A percentile compares a stretch with the other conserved stretches of the same genome.
Conservation (phyloP, 2,888 invertebrate species). For the Allacma fusca region DNA sequence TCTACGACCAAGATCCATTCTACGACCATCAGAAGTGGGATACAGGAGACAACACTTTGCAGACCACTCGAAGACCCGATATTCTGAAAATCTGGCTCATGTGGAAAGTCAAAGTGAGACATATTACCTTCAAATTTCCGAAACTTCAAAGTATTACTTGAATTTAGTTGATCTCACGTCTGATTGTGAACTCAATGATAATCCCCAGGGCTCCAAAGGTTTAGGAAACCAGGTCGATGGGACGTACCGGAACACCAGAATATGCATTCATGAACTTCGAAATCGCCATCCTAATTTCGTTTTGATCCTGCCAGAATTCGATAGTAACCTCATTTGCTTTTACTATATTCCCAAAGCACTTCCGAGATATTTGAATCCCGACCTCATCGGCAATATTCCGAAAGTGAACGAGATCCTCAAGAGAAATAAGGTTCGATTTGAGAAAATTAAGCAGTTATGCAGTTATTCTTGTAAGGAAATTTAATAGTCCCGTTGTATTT, state of each 20-base stretch:
- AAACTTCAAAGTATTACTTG: neutral
- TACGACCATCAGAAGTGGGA: slow-evolving; percentile 34
- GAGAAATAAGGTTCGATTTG: neutral
- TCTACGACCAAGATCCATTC: slow-evolving; percentile 31
- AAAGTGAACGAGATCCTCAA: neutral
- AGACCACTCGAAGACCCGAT: slow-evolving; percentile 24
- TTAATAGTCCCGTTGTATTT: slow-evolving; percentile 23
- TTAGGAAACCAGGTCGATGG: slow-evolving; percentile 37
- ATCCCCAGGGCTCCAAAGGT: slow-evolving; percentile 31
- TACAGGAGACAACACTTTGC: slow-evolving; percentile 32
- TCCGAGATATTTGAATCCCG: neutral
- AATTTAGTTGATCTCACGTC: neutral
- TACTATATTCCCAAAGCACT: slow-evolving; percentile 19
- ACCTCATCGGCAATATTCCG: neutral
- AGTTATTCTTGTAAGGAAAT: neutral
- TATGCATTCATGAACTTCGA: slow-evolving; percentile 16
- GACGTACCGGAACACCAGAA: slow-evolving; percentile 6
- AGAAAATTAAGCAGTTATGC: neutral
- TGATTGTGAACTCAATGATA: no score
- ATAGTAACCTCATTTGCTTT: slow-evolving; percentile 29
- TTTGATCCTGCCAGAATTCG: slow-evolving; percentile 16
- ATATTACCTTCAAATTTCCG: neutral
- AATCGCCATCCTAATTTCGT: neutral
- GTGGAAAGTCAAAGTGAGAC: slow-evolving; percentile 41
- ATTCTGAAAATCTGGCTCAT: slow-evolving; percentile 44